Evolutionary conservation across 2,113 vertebrate genomes (phyloP), one percentile per base, ranked within the genome.

Genomic region (Rutilus rutilus): DNA sequence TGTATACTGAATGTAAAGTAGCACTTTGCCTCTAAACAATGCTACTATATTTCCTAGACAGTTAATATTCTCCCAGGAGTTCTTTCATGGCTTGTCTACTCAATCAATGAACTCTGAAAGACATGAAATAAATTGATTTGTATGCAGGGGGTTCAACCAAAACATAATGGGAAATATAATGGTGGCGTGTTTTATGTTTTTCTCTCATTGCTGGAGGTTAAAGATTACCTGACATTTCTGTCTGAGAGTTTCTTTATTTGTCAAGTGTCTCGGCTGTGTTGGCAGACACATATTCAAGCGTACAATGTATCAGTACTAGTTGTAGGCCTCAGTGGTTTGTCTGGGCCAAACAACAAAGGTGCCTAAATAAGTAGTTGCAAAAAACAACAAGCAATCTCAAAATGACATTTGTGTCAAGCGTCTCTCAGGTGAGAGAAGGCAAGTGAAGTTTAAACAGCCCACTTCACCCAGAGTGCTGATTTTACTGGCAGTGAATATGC

Each of bases 71-170:
- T 88, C 85, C 25, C 42, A 85, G 71, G 87, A 87, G 67, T 36
- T 64, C 65, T 88, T 76, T 76, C 85, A 45, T 75, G 50, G 74
- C 59, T 79, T 88, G 86, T 88, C 78, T 59, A 52, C 80, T 78
- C 59, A 60, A 83, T 86, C 76, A 84, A 15, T 85, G 64, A 84
- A 85, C 85, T 82, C 84, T 67, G 52, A 67, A 65, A 86, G 64
- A 85, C 89, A 76, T 86, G 71, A 67, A 89, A 88, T 75, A 82
- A 88, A 83, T 79, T 75, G 83, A 80, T 88, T 80, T 90, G 80
- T 60, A 85, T 81, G 50, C 36, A 4, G 33, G 27, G 65, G 82
- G 10, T 75, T 82, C n/a, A 74, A 52, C 47, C 82, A 82, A 78
- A 78, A 83, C 65, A 86, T 60, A 88, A 85, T 81, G 82, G 57